These are phyloP conservation scores for Elaphurus davidianus DNA, from an alignment of 2,113 vertebrate species.

Conservation along the genomic window DNA sequence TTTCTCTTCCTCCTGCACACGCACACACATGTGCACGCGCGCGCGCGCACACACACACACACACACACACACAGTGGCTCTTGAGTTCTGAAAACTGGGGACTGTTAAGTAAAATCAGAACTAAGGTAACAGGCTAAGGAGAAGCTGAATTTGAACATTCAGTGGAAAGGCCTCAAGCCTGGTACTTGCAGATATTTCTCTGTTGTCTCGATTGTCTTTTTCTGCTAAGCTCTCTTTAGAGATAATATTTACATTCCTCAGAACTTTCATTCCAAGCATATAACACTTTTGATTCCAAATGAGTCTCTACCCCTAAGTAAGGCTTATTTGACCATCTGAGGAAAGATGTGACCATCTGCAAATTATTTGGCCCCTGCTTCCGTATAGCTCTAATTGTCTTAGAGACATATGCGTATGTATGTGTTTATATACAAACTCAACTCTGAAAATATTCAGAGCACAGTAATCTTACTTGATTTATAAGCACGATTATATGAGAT, in stretches of 20 bases:
- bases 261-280: neutral
- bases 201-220: neutral
- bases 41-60: neutral
- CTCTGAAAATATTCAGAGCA: neutral
- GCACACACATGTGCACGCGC: too few species aligned
- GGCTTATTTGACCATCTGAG: neutral
- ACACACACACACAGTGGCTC: neutral
- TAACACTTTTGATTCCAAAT: neutral
- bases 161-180: neutral
- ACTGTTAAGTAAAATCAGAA: neutral
- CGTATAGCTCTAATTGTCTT: neutral
- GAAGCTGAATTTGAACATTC: neutral
- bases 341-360: neutral
- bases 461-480: conserved; percentile 13
- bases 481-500: conserved; percentile 8
- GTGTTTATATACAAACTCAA: neutral
- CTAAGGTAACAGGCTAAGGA: neutral
- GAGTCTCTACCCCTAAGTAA: neutral
- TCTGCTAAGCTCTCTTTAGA: neutral
- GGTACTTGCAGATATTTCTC: neutral
- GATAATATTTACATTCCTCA: neutral
- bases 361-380: neutral
- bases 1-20: neutral
- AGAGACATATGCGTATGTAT: neutral
- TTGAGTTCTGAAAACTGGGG: neutral